Evolutionary conservation across 2,797 vertebrate genomes (phyloP).

Genomic region (Xerus rutilus): DNA sequence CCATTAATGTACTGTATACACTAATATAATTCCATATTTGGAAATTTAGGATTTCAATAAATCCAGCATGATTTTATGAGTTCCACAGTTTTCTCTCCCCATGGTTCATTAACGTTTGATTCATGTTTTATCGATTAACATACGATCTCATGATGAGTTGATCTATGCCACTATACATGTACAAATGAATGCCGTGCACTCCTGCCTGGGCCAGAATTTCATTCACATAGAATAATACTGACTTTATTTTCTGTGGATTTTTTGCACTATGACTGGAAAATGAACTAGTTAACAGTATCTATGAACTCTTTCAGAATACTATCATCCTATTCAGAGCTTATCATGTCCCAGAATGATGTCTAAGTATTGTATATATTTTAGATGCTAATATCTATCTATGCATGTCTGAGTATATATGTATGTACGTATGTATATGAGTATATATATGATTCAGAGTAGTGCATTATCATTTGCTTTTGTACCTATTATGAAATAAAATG

Average conservation of each 20-base stretch:
- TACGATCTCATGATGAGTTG: background rate
- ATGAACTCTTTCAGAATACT: background rate
- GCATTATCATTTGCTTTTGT: background rate
- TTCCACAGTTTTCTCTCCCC: background rate
- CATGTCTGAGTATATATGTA: background rate
- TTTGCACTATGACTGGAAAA: background rate
- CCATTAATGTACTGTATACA: background rate
- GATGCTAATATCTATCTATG: too few species aligned
- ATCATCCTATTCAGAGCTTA: background rate
- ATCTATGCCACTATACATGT: background rate
- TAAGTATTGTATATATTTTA: background rate
- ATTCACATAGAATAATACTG: background rate
- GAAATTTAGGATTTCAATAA: background rate
- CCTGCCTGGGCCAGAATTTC: background rate
- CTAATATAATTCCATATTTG: background rate
- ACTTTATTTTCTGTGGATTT: background rate
- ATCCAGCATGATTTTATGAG: background rate
- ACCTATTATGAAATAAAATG: background rate
- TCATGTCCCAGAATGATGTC: background rate
- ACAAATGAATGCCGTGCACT: background rate
- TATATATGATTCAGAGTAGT: background rate
- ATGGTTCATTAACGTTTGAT: background rate
- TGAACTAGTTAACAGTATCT: background rate
- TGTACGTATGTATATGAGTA: background rate
- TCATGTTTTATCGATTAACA: conserved; percentile 22